A percentile compares a stretch with the other conserved stretches of the same genome.
Evolutionary conservation across 2,113 vertebrate species (phyloP).

Genomic region (Plectropomus leopardus): DNA sequence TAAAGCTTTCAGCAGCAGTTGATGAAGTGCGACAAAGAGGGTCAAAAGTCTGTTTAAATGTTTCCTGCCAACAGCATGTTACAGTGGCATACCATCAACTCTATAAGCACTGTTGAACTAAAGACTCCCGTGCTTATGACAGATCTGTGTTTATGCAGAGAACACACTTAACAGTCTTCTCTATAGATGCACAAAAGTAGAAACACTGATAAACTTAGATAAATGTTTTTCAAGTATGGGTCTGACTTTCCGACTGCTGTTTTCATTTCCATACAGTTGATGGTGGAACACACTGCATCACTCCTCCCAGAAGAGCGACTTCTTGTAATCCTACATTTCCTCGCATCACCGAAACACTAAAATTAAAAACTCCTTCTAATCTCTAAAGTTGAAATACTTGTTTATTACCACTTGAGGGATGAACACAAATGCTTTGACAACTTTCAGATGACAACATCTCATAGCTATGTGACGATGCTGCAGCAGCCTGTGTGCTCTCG

Average conservation of each 20-base stretch:
- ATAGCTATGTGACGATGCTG: slow-evolving; percentile 19
- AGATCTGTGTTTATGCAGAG: background rate
- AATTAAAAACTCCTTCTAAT: background rate
- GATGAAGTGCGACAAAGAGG: slow-evolving; percentile 43
- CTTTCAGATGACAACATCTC: slow-evolving; percentile 37
- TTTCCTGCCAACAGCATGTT: slow-evolving; percentile 44
- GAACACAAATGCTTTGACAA: background rate
- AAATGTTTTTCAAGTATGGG: too few relatives aligned
- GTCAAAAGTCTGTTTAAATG: slow-evolving; percentile 42
- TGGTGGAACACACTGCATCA: too few relatives aligned
- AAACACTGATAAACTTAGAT: too few relatives aligned
- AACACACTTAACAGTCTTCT: background rate
- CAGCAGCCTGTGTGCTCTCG: slow-evolving; percentile 11
- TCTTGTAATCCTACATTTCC: background rate
- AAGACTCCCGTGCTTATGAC: background rate
- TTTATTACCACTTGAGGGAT: slow-evolving; percentile 9
- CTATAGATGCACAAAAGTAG: too few relatives aligned
- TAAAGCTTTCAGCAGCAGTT: slow-evolving; percentile 36
- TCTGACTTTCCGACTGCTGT: too few relatives aligned
- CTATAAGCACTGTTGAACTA: background rate
- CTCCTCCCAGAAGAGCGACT: too few relatives aligned
- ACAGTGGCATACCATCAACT: background rate
- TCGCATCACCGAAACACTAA: background rate
- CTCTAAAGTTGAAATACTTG: slow-evolving; percentile 20
- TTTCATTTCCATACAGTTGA: too few relatives aligned